These are phyloP conservation scores for Microtus oregoni DNA, from an alignment of 2,113 vertebrate species.

Conservation along the genomic window DNA sequence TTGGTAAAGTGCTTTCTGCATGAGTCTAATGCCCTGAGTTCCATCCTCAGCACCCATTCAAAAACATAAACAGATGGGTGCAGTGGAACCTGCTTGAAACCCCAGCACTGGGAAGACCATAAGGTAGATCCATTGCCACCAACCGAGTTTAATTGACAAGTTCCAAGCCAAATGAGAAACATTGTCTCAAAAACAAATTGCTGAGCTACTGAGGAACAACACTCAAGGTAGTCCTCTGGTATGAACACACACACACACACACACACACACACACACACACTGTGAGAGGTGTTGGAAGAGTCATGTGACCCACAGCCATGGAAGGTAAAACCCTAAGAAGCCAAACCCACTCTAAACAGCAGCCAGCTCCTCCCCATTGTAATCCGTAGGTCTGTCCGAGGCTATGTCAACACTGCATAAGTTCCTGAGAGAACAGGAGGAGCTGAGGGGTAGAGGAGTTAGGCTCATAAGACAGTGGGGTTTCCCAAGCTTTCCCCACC, in stretches of 20 bases:
- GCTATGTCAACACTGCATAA: neutral
- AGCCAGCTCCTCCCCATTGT: neutral
- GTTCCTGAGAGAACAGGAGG: constrained; percentile 11
- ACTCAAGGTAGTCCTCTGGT: neutral
- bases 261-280: neutral
- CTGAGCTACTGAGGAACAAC: neutral
- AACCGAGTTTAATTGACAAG: neutral
- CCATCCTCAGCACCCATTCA: neutral
- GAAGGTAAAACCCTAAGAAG: neutral
- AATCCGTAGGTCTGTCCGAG: neutral
- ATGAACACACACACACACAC: neutral
- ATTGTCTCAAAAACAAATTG: neutral
- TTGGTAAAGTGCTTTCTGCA: neutral
- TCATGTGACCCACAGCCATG: neutral
- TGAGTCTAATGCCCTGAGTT: neutral
- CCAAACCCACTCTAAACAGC: neutral
- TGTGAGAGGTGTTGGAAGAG: neutral
- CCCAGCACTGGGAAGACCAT: neutral
- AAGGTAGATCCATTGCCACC: neutral
- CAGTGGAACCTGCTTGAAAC: too few species aligned
- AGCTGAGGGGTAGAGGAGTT: neutral
- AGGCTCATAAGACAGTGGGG: neutral
- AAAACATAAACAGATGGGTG: too few species aligned
- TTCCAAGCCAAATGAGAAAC: neutral
- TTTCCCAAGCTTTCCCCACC: neutral